Evolutionary conservation across 2,797 vertebrate genomes (phyloP).

Genomic region (Pseudocheirus occidentalis): DNA sequence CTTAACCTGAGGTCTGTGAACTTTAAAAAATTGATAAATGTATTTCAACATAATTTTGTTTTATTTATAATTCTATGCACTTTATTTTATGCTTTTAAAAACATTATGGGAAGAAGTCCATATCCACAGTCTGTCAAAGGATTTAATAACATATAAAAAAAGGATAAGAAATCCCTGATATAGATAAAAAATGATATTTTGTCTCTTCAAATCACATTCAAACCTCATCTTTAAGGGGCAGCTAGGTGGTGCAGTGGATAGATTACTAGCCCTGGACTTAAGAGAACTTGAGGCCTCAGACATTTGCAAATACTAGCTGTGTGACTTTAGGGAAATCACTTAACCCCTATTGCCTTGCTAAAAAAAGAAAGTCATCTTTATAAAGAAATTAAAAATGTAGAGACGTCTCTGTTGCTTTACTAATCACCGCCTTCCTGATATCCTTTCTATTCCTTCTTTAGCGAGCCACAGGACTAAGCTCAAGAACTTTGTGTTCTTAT

Average conservation of each 20-base stretch:
- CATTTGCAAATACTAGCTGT: too few species aligned
- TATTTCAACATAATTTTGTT: neutral
- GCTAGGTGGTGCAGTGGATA: too few species aligned
- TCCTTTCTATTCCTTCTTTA: neutral
- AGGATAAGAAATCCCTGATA: neutral
- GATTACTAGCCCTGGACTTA: too few species aligned
- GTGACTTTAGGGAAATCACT: too few species aligned
- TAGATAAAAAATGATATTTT: neutral
- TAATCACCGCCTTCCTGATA: neutral
- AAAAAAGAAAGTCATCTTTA: neutral
- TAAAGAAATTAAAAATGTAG: neutral
- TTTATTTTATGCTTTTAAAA: neutral
- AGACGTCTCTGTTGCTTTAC: neutral
- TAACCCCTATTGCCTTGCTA: too few species aligned
- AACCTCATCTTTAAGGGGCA: neutral
- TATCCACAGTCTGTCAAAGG: neutral
- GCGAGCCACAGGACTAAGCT: neutral
- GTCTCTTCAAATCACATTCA: neutral
- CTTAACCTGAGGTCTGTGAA: neutral
- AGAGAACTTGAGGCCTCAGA: too few species aligned
- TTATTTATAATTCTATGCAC: neutral
- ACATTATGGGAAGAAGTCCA: neutral
- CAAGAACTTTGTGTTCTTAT: neutral
- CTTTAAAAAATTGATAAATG: neutral
- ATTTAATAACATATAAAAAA: neutral